Evolutionary conservation across 1,140 invertebrate genomes (phyloP).

Genomic region (Danaus melanippus): DNA sequence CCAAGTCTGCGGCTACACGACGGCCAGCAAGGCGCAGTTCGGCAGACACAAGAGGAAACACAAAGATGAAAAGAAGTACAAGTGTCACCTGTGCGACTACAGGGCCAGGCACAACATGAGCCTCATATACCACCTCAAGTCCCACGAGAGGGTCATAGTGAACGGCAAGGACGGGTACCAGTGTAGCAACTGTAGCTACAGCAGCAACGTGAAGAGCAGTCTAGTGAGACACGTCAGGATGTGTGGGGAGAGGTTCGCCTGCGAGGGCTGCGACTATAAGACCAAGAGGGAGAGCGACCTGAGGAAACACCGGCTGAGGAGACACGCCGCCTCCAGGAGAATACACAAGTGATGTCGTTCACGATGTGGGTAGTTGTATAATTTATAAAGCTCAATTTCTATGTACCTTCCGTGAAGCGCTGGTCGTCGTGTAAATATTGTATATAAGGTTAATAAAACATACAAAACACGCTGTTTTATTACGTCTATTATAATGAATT

Average conservation of each 20-base stretch:
- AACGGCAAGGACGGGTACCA: conserved; percentile 20
- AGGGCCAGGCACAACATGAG: conserved; percentile 47
- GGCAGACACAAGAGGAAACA: conserved; percentile 39
- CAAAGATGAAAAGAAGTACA: conserved; percentile 26
- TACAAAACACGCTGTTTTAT: too few species aligned
- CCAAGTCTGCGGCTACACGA: conserved; percentile 38
- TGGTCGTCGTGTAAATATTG: too few species aligned
- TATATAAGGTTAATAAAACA: too few species aligned
- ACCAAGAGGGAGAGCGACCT: conserved; percentile 30
- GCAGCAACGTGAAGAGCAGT: conserved; percentile 12
- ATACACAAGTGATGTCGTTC: too few species aligned
- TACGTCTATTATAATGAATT: too few species aligned
- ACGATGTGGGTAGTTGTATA: too few species aligned
- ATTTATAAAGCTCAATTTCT: too few species aligned
- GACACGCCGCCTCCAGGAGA: conserved; percentile 14
- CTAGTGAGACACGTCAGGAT: conserved; percentile 27
- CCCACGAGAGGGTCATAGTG: conserved; percentile 22
- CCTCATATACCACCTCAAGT: conserved; percentile 45
- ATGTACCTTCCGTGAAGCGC: too few species aligned
- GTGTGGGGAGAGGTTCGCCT: conserved; percentile 21
- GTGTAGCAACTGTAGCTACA: conserved; percentile 37
- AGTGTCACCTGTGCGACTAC: conserved; percentile 47
- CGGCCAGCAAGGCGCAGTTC: conserved; percentile 35
- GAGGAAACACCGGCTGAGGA: conserved; percentile 27
- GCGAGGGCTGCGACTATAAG: conserved; percentile 27